Conservation (phyloP, 2,888 invertebrate species). For the Cataglyphis rosenhaueri region DNA sequence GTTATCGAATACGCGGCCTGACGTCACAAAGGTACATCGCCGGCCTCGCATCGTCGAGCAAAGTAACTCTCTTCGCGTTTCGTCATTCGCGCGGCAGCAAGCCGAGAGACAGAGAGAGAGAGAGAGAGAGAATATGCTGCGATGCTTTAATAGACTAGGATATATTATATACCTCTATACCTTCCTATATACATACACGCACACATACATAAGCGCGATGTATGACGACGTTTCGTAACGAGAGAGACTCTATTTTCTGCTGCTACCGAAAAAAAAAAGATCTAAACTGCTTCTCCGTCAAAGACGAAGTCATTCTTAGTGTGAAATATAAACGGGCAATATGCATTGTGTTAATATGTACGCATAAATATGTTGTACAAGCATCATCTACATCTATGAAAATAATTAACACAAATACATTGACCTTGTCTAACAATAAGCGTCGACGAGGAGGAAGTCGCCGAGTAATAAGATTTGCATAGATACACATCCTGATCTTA, state of each 20-base stretch:
- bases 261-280: conserved; percentile 28
- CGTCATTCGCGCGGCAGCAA: conserved; percentile 77
- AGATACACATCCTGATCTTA: neutral
- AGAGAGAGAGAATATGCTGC: conserved; percentile 25
- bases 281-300: neutral
- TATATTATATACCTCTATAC: conserved; percentile 43
- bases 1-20: conserved; percentile 80
- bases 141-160: conserved; percentile 45
- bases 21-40: conserved; percentile 84
- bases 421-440: neutral
- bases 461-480: neutral
- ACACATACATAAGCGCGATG: neutral
- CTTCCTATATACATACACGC: neutral
- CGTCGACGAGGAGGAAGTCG: neutral
- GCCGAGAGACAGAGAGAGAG: conserved; percentile 53
- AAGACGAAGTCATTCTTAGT: neutral
- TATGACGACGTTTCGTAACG: conserved; percentile 39
- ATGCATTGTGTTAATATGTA: neutral
- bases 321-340: neutral
- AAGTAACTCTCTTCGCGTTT: conserved; percentile 80
- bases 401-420: conserved; percentile 5
- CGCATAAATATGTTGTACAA: neutral
- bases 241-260: conserved; percentile 35
- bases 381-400: neutral
- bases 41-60: conserved; percentile 81